These are phyloP conservation scores for Pegoplata infirma DNA, from an alignment of 2,888 invertebrate species.

Conservation along the genomic window DNA sequence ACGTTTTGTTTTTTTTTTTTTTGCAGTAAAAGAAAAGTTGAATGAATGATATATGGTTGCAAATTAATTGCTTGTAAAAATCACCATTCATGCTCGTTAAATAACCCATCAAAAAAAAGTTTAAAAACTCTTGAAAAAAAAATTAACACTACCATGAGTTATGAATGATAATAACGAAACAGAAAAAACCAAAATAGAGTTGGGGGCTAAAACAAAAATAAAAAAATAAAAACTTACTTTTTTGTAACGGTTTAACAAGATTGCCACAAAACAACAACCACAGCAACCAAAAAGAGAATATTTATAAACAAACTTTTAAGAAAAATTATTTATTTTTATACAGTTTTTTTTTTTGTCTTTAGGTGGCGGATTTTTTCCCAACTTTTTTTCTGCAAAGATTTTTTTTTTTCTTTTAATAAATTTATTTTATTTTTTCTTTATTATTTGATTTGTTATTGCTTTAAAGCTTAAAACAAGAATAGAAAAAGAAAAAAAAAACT, in stretches of 20 bases:
- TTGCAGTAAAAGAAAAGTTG: background rate
- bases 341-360: background rate
- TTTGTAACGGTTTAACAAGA: slow-evolving; percentile 29
- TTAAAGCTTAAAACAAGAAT: background rate
- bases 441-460: slow-evolving; percentile 18
- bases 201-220: background rate
- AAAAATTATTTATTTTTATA: no score
- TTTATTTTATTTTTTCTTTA: slow-evolving; percentile 4
- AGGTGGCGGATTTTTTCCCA: background rate
- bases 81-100: slow-evolving; percentile 25
- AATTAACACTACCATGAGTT: background rate
- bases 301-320: background rate
- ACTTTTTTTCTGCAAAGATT: slow-evolving; percentile 9
- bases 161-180: slow-evolving; percentile 9
- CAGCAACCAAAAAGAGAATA: background rate
- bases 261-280: no score
- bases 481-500: slow-evolving; percentile 4
- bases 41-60: slow-evolving; percentile 24
- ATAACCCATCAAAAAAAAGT: slow-evolving; percentile 23
- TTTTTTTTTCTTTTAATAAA: slow-evolving; percentile 1
- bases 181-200: background rate
- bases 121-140: background rate
- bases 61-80: slow-evolving; percentile 34
- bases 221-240: background rate
- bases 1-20: background rate